phyloP scores from a whole-genome alignment of 2,797 vertebrate genomes.

The Spizella passerina region DNA sequence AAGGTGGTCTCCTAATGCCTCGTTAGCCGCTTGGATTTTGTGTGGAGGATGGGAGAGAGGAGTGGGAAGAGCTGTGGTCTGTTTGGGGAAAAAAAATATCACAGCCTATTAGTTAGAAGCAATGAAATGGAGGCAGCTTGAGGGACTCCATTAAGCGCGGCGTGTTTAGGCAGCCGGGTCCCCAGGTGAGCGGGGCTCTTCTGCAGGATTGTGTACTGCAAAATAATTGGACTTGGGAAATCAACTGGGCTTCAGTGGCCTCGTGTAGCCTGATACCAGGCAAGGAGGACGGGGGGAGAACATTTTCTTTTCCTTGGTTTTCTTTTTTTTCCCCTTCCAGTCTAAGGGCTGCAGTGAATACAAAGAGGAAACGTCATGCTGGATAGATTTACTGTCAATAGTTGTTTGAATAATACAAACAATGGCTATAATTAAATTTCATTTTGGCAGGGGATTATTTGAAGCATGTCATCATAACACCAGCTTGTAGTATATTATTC shows the following conservation, averaged over 20 bases:
- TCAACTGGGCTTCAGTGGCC: slow-evolving; percentile 90
- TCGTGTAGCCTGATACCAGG: slow-evolving; percentile 79
- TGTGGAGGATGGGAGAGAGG: slow-evolving; percentile 78
- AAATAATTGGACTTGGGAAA: slow-evolving; percentile 98
- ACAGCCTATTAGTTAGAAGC: slow-evolving; percentile 93
- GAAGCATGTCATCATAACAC: slow-evolving; percentile 52
- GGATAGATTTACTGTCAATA: slow-evolving; percentile 68
- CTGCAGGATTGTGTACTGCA: slow-evolving; percentile 86
- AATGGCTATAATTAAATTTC: slow-evolving; percentile 75
- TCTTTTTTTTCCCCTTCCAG: slow-evolving; percentile 71
- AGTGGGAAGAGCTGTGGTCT: slow-evolving; percentile 84
- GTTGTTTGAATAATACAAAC: slow-evolving; percentile 73
- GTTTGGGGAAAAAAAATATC: slow-evolving; percentile 84
- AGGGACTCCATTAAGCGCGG: slow-evolving; percentile 92
- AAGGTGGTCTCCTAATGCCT: slow-evolving; percentile 57
- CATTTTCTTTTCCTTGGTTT: slow-evolving; percentile 64
- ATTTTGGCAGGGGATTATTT: slow-evolving; percentile 60
- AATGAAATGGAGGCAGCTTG: slow-evolving; percentile 93
- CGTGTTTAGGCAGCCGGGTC: slow-evolving; percentile 88
- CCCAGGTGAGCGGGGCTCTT: slow-evolving; percentile 85
- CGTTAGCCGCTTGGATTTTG: background rate
- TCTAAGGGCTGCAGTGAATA: slow-evolving; percentile 54
- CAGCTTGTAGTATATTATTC: slow-evolving; percentile 50
- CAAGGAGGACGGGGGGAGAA: slow-evolving; percentile 76
- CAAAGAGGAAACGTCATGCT: slow-evolving; percentile 24